Base-by-base conservation (phyloP, 2,888 invertebrate genomes). In the Dryocosmus kuriphilus region DNA sequence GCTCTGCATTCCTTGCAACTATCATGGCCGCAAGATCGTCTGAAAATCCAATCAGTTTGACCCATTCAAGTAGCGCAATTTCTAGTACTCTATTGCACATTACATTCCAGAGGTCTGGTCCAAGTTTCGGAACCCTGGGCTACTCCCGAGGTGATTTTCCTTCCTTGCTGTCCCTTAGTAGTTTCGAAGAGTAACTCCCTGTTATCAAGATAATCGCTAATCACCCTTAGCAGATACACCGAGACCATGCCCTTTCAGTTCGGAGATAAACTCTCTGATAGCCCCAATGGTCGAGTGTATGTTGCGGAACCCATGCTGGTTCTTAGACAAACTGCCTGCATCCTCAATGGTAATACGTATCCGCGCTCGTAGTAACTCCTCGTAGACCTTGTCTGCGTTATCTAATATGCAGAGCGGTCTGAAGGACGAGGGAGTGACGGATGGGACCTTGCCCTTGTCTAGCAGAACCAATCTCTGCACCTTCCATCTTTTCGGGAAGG, bases 331-430 rank as follows among this genome's bases (percentile, higher is more conserved):
- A 22, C 71, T 75, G 8, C 75, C 78, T 14, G 27, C 16, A 4
- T 2, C 24, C 24, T 22, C 55, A 2, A 74, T 16, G 1, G 75
- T 55, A n/a, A 61, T 75, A 60, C 81, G 82, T 5, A 86, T 38
- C n/a, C n/a, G n/a, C n/a, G n/a, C 73, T 89, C 88, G 5, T 85
- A 76, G 0, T n/a, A 88, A 38, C 74, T 85, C 88, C 38, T 89
- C 88, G 5, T 85, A 76, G 0, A 88, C 46, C 74, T 85, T 88
- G 0, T 84, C 86, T 9, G 86, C 11, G 11, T 77, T 78, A 11
- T 82, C 81, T n/a, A n/a, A n/a, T n/a, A n/a, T n/a, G n/a, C n/a
- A n/a, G 81, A 77, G 27, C n/a, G n/a, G n/a, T n/a, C n/a, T n/a
- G n/a, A n/a, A n/a, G n/a, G n/a, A n/a, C n/a, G n/a, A n/a, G n/a